Base-by-base conservation (phyloP, 30 jellyfish, hydroid and myxozoan genomes). In the Clytia hemisphaerica region DNA sequence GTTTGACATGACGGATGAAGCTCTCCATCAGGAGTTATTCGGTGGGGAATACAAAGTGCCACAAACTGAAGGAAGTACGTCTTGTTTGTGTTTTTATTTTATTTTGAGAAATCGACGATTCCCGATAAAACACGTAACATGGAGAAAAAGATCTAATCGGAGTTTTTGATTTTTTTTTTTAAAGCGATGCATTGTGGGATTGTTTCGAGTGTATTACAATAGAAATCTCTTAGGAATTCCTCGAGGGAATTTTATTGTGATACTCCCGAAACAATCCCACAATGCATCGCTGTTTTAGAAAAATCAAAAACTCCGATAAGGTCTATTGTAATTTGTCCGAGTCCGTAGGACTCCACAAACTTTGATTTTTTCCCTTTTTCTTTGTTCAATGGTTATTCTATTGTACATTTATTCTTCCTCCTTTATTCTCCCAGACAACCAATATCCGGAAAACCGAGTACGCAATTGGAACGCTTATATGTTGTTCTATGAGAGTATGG, bases 391-490 rank as follows among this genome's bases (percentile, higher is more conserved):
- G 24, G 16, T 57, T 57, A 19, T 57, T 46, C 25, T 46, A 31
- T 40, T 40, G 53, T 16, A 40, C 53, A 10, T 40, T 40, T 16
- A 40, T 25, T 22, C 4, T 0, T 26, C 7, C 32, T 25, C 34
- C 28, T 26, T 19, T 57, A 21, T 10, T 64, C 4, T 66, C 68
- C 18, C 38, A 91, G 99, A 82, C 67, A 82, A 88, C 53, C 95
- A 91, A 67, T 91, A 82, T 53, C 99, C 99, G 0, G 99, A 82
- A 61, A 76, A 83, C 29, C 89, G 99, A n/a, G 70, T 72, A 6
- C 95, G 99, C 30, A 61, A 77, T 45, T 91, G 99, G 99, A 91
- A 91, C 67, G 99, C 92, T 3, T 91, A 91, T 47, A 77, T 91
- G 95, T 63, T 91, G 71, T 91, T 91, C 73, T 91, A 91, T 47